Conservation (phyloP, 2,113 vertebrate genomes). For the Riparia riparia region DNA sequence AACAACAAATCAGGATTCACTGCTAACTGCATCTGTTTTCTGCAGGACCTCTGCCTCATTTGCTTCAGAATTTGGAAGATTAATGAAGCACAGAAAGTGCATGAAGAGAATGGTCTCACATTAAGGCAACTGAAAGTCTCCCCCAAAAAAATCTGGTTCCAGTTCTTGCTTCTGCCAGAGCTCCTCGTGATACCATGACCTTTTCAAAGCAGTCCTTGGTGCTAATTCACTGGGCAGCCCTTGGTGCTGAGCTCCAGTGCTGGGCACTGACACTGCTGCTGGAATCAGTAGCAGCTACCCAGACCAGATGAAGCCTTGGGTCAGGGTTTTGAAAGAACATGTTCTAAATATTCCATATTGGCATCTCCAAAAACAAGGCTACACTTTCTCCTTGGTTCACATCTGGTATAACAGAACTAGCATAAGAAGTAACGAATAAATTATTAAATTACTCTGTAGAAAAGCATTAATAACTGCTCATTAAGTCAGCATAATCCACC, state of each 20-base stretch:
- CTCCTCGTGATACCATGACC: not conserved
- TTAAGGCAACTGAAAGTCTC: not conserved
- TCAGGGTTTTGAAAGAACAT: not conserved
- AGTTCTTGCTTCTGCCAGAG: not conserved
- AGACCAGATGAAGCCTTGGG: not conserved
- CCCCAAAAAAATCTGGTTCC: not conserved
- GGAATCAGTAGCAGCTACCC: not conserved
- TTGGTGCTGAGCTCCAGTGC: not conserved
- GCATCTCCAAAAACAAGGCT: not conserved
- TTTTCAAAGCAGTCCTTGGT: not conserved
- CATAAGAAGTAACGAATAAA: not conserved
- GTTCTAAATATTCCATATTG: not conserved
- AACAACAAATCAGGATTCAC: not conserved
- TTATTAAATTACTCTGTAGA: not conserved
- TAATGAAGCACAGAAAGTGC: constrained; percentile 23
- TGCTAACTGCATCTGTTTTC: not conserved
- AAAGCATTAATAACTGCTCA: not conserved
- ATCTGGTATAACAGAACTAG: not conserved
- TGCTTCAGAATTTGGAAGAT: constrained; percentile 19
- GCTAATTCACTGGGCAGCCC: not conserved
- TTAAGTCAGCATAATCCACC: not conserved
- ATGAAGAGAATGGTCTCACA: not conserved
- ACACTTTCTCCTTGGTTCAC: not conserved
- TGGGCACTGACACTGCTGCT: not conserved
- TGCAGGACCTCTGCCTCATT: constrained; percentile 43